phyloP scores from a whole-genome alignment of 2,888 invertebrate species.

The Augiades crinisus region DNA sequence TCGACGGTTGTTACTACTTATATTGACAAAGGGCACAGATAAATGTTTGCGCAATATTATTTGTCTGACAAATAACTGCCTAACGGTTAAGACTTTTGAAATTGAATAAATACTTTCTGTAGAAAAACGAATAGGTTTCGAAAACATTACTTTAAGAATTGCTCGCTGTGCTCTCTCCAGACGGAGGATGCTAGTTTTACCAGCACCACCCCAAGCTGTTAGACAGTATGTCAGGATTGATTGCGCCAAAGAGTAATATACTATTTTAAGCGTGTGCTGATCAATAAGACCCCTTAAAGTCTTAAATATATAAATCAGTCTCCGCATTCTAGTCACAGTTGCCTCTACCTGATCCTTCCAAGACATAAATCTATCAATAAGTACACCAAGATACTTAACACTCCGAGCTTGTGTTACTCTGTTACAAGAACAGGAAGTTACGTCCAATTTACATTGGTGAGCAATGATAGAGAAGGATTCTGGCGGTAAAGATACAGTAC shows the following conservation, averaged over 20 bases:
- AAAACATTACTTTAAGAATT: conserved; percentile 21
- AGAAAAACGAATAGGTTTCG: conserved; percentile 13
- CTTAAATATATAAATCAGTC: conserved; percentile 28
- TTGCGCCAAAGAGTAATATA: conserved; percentile 22
- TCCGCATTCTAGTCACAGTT: conserved; percentile 1
- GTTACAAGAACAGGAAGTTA: background rate
- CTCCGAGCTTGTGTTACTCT: background rate
- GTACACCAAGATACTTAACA: conserved; percentile 1
- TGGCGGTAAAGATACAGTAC: background rate
- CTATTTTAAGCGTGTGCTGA: background rate
- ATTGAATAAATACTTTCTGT: background rate
- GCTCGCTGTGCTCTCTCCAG: conserved; percentile 23
- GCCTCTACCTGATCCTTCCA: background rate
- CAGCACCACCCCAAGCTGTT: conserved; percentile 27
- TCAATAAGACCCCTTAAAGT: conserved; percentile 14
- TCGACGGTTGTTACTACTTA: background rate
- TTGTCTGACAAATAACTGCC: background rate
- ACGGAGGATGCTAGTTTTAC: conserved; percentile 6
- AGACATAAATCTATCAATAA: background rate
- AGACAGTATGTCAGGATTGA: conserved; percentile 20
- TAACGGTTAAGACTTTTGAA: background rate
- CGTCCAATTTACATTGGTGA: background rate
- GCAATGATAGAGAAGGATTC: background rate
- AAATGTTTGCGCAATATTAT: background rate
- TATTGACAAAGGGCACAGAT: background rate